Conservation (phyloP, 2,888 invertebrate genomes). For the Xestia rhomboidea region DNA sequence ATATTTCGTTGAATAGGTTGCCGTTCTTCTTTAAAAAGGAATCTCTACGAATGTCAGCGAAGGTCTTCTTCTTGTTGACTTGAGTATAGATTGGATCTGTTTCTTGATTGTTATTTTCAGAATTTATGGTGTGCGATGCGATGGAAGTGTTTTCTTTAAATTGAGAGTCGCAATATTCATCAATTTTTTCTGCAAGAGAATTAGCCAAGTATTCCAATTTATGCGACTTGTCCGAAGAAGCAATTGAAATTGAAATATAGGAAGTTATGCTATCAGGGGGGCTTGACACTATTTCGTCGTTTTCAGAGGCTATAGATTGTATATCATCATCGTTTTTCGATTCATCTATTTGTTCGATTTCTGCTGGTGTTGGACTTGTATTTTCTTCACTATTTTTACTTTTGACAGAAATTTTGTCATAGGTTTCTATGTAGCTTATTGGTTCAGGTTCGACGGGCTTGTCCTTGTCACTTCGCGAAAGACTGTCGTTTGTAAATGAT, state of each 20-base stretch:
- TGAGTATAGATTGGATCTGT: conserved; percentile 86
- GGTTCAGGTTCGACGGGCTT: conserved; percentile 72
- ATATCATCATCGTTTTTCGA: conserved; percentile 76
- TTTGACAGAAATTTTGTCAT: conserved; percentile 79
- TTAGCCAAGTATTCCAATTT: conserved; percentile 89
- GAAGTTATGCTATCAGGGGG: conserved; percentile 89
- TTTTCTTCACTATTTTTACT: conserved; percentile 72
- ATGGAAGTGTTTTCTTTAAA: conserved; percentile 82
- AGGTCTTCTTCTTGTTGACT: conserved; percentile 89
- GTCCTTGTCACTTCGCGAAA: conserved; percentile 83
- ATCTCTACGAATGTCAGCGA: conserved; percentile 87
- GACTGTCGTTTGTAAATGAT: conserved; percentile 86
- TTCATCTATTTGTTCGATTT: conserved; percentile 58
- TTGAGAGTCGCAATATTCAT: conserved; percentile 89
- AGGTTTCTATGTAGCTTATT: conserved; percentile 71
- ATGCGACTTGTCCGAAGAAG: conserved; percentile 88
- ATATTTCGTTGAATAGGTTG: conserved; percentile 80
- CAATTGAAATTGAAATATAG: conserved; percentile 89
- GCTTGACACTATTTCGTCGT: conserved; percentile 88
- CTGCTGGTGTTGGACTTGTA: conserved; percentile 62
- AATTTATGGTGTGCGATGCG: conserved; percentile 75
- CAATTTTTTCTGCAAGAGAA: conserved; percentile 89
- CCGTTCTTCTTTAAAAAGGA: conserved; percentile 83
- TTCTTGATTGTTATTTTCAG: conserved; percentile 78
- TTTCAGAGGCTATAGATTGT: conserved; percentile 86